A percentile compares a stretch with the other conserved stretches of the same genome.
Evolutionary conservation across 1,140 invertebrate genomes (phyloP).

Genomic region (Pseudomyrmex dendroicus): DNA sequence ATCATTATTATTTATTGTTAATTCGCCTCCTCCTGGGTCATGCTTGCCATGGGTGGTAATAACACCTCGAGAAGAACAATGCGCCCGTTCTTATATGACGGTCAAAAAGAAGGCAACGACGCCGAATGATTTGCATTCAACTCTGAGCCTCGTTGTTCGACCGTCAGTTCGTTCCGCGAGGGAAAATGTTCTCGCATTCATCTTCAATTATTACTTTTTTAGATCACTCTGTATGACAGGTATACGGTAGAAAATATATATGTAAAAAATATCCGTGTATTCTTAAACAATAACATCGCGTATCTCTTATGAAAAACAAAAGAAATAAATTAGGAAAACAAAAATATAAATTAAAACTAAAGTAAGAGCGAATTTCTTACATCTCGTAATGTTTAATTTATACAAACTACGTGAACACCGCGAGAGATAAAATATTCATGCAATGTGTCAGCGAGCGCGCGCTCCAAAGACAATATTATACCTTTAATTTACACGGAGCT

Average conservation of each 20-base stretch:
- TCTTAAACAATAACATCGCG: too few relatives aligned
- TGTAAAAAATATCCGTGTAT: neutral
- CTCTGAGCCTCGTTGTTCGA: slow-evolving; percentile 33
- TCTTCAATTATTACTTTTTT: slow-evolving; percentile 30
- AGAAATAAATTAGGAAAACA: too few relatives aligned
- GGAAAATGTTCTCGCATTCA: neutral
- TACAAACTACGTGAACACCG: neutral
- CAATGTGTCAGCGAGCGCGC: neutral
- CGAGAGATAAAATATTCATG: slow-evolving; percentile 8
- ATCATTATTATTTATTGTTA: slow-evolving; percentile 79
- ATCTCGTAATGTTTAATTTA: neutral
- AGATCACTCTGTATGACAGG: slow-evolving; percentile 9
- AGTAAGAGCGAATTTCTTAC: neutral
- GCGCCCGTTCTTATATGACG: slow-evolving; percentile 44
- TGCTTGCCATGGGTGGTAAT: slow-evolving; percentile 65
- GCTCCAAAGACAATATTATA: neutral
- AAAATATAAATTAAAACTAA: neutral
- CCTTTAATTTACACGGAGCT: slow-evolving; percentile 14
- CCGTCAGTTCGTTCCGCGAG: slow-evolving; percentile 32
- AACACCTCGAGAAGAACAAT: slow-evolving; percentile 74
- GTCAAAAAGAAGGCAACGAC: slow-evolving; percentile 36
- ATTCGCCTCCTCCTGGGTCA: slow-evolving; percentile 64
- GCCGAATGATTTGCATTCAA: slow-evolving; percentile 54
- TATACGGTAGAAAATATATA: neutral
- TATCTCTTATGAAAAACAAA: too few relatives aligned